Evolutionary conservation across 2,797 vertebrate genomes (phyloP), one percentile per base, ranked within the genome.

Genomic region (Sebastes reedi): DNA sequence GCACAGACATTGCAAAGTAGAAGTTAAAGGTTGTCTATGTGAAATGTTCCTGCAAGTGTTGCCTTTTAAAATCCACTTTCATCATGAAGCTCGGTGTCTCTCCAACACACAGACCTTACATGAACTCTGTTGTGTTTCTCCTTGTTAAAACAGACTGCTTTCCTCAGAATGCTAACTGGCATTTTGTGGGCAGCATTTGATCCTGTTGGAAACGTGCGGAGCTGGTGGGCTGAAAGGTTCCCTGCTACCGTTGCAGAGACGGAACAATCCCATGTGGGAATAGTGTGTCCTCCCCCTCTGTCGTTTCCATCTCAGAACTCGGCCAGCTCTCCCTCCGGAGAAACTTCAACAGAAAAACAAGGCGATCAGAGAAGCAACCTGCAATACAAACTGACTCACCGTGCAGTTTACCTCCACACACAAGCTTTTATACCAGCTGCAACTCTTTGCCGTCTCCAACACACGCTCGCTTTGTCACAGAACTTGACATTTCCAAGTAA

Each of bases 401-500:
- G 9, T 65, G 79, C 79, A 84, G 76, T 83, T 87, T 83, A 87
- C 83, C 77, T 88, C 70, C 77, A 86, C 72, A 87, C 83, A 56
- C 46, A 9, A 79, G 84, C 75, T 74, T 89, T 89, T 76, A 79
- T 64, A 72, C 52, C 72, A 82, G 83, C 82, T 85, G 84, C 55
- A 83, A 82, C 83, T 83, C 77, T 83, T 75, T 39, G 4, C 67
- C 24, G 8, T 78, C 79, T 84, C 60, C 80, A 56, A 59, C 76
- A 75, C 71, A 71, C 25, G 54, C 84, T 85, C 34, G 66, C 83
- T 83, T 84, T 83, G 86, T 93, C 78, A 79, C 78, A 83, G 65
- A 87, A 82, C 87, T 83, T 94, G 90, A 95, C 92, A 95, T 95
- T 95, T 93, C 89, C 88, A 85, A 88, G 87, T 93, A 93, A 94